Evolutionary conservation across 2,888 invertebrate genomes (phyloP).

Genomic region (Archaeoteleia sp.): DNA sequence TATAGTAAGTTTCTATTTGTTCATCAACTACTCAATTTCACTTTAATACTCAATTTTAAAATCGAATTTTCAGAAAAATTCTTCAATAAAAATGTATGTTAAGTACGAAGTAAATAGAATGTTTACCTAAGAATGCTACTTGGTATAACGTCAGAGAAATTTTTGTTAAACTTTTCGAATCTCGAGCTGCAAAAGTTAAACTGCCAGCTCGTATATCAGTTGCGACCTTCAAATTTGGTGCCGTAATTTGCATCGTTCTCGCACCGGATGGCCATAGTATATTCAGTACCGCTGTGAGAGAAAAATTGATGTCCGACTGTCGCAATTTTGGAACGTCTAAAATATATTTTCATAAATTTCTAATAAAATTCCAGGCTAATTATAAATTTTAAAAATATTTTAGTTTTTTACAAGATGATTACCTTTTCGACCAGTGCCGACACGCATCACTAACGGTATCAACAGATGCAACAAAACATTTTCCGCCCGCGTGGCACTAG

Average conservation of each 20-base stretch:
- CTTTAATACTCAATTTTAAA: too few species aligned
- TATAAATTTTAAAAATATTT: too few species aligned
- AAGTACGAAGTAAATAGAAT: too few species aligned
- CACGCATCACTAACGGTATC: conserved; percentile 95
- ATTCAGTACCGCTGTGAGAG: conserved; percentile 91
- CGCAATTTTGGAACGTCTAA: conserved; percentile 92
- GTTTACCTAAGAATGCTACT: conserved; percentile 85
- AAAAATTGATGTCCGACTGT: conserved; percentile 92
- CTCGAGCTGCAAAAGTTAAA: conserved; percentile 85
- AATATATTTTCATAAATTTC: conserved; percentile 59
- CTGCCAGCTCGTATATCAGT: conserved; percentile 87
- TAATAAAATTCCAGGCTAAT: conserved; percentile 8
- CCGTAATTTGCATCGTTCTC: conserved; percentile 79
- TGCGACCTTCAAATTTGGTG: conserved; percentile 83
- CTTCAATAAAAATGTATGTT: too few species aligned
- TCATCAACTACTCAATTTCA: too few species aligned
- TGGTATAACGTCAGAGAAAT: conserved; percentile 88
- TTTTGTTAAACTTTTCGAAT: conserved; percentile 85
- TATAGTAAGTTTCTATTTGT: too few species aligned
- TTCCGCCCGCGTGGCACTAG: conserved; percentile 93
- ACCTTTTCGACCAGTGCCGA: conserved; percentile 97
- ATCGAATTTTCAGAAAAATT: too few species aligned
- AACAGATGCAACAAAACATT: conserved; percentile 96
- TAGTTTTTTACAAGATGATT: too few species aligned
- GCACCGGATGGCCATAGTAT: conserved; percentile 89